phyloP scores from a whole-genome alignment of 2,113 vertebrate genomes.

The Argyrosomus japonicus region DNA sequence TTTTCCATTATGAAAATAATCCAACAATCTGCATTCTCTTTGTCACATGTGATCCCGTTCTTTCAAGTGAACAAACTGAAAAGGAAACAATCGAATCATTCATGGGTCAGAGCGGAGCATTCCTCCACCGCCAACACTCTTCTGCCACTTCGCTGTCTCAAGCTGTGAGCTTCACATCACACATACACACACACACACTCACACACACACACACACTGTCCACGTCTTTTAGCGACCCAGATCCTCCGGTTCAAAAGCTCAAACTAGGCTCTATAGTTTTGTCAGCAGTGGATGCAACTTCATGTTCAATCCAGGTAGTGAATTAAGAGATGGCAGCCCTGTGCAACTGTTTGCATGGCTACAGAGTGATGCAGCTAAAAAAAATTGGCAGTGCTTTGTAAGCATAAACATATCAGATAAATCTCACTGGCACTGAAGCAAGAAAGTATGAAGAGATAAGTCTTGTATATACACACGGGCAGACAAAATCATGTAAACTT shows the following conservation, averaged over 20 bases:
- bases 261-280: not conserved
- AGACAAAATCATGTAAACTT: conserved; percentile 2
- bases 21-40: conserved; percentile 27
- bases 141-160: conserved; percentile 32
- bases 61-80: conserved; percentile 37
- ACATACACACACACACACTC: conserved; percentile 22
- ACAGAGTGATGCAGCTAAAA: not conserved
- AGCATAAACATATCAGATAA: conserved; percentile 42
- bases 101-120: conserved; percentile 64
- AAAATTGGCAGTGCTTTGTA: conserved; percentile 23
- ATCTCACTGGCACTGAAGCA: conserved; percentile 18
- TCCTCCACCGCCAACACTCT: conserved; percentile 70
- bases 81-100: conserved; percentile 74
- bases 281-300: not conserved
- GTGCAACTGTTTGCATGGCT: not conserved
- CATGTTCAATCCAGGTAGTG: not conserved
- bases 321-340: conserved; percentile 4
- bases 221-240: conserved; percentile 15
- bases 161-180: conserved; percentile 15
- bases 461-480: conserved; percentile 6
- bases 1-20: conserved; percentile 18
- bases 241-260: conserved; percentile 22
- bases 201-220: conserved; percentile 14
- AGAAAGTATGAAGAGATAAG: conserved; percentile 30
- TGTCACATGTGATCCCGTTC: conserved; percentile 24